phyloP scores from a whole-genome alignment of 1,140 invertebrate genomes.

The Drosophila cardini region DNA sequence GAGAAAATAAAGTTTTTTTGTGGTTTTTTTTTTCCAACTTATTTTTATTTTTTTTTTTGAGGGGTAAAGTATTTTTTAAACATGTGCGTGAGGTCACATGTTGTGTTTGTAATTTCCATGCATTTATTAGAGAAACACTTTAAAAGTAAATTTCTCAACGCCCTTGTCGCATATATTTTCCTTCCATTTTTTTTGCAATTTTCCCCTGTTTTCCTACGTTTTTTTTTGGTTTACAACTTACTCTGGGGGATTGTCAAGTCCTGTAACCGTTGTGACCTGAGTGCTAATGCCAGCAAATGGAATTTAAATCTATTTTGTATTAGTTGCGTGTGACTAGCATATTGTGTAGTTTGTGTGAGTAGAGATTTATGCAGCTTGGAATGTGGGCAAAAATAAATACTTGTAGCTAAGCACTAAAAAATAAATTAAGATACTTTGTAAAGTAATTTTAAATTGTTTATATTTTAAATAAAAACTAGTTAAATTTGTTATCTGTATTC shows the following conservation, averaged over 20 bases:
- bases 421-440: too few species aligned
- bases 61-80: constrained; percentile 57
- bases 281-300: constrained; percentile 70
- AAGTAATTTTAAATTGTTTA: too few species aligned
- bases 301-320: constrained; percentile 77
- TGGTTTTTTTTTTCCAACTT: constrained; percentile 23
- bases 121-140: constrained; percentile 68
- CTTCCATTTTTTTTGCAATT: background rate
- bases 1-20: constrained; percentile 50
- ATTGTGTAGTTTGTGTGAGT: constrained; percentile 22
- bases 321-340: constrained; percentile 57
- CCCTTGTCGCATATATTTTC: constrained; percentile 38
- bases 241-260: constrained; percentile 48
- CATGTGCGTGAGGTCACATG: constrained; percentile 54
- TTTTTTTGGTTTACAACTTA: constrained; percentile 19
- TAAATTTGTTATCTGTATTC: too few species aligned
- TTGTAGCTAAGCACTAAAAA: background rate
- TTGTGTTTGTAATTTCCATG: constrained; percentile 44
- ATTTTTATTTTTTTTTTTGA: constrained; percentile 11
- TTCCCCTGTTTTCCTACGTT: constrained; percentile 4
- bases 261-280: constrained; percentile 53
- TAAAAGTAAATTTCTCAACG: constrained; percentile 65
- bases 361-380: constrained; percentile 29
- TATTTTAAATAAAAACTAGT: too few species aligned
- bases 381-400: constrained; percentile 10